Evolutionary conservation across 2,113 vertebrate genomes (phyloP), one percentile per base, ranked within the genome.

Genomic region (Eleginops maclovinus): DNA sequence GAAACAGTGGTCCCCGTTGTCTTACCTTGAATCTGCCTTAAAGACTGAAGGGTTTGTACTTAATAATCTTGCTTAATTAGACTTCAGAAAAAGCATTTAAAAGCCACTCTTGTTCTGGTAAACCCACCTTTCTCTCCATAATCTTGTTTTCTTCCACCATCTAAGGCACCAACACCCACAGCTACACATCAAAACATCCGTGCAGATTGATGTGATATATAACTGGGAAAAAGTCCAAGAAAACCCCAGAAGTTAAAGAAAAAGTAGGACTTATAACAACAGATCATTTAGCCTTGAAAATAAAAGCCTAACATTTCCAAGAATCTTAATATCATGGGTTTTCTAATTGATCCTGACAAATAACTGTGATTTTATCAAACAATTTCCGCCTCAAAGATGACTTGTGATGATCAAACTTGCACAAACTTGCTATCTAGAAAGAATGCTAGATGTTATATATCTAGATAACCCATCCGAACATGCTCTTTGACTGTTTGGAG

Each of bases 1-100:
- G 14, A 36, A 75, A 84, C 81, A 87, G 14, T 51, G 67, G 41
- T 49, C 69, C 6, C 22, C 36, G 19, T 43, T 82, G 75, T 58
- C 31, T 44, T 4, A 10, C 50, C 16, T 28, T 2, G 9, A 36
- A 16, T 26, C 40, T 49, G 28, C 9, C 8, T 28, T 4, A 11
- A 53, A 46, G 14, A 16, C n/a, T 0, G 11, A 21, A 8, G 8
- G 3, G 31, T 46, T 10, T 21, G 19, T 36, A 11, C 36, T 59
- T 67, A 22, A 36, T 9, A 46, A 21, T 49, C 31, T 36, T 36
- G 31, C 31, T 36, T 1, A 7, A 31, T 31, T 31, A 31, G 31
- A 36, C 31, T 8, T 36, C 1, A 31, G 9, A 12, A 1, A 13
- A 1, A 43, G 31, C 2, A 12, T 10, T 56, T 31, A n/a, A 12